These are phyloP conservation scores for Trichacis sp. DNA, from an alignment of 2,888 invertebrate genomes.

Conservation along the genomic window DNA sequence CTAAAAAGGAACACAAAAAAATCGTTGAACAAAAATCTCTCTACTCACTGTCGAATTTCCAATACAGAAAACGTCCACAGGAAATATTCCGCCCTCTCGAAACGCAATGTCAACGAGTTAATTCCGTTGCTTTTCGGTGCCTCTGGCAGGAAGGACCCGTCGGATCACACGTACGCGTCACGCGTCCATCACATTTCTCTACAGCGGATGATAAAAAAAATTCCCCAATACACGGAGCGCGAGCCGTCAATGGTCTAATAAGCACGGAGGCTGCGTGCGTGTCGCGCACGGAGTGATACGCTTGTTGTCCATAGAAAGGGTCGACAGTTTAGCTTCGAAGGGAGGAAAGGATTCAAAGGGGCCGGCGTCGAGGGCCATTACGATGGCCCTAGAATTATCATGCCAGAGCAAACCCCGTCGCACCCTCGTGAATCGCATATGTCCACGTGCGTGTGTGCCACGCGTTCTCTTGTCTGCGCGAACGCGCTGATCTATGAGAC, in stretches of 20 bases:
- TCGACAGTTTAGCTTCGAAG: slow-evolving; percentile 34
- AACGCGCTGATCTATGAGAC: slow-evolving; percentile 4
- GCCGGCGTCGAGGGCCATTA: slow-evolving; percentile 38
- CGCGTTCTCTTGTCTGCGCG: neutral
- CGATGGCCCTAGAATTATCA: slow-evolving; percentile 42
- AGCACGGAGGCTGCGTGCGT: slow-evolving; percentile 30
- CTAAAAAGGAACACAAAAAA: too few species aligned
- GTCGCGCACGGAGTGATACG: slow-evolving; percentile 32
- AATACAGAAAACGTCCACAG: neutral
- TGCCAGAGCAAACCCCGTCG: slow-evolving; percentile 30
- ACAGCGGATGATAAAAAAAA: slow-evolving; percentile 16
- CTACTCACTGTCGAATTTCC: too few species aligned
- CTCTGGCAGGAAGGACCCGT: neutral
- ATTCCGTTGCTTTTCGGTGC: neutral
- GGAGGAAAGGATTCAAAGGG: slow-evolving; percentile 40
- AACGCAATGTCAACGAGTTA: neutral
- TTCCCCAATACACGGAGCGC: slow-evolving; percentile 10
- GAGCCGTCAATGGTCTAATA: slow-evolving; percentile 33
- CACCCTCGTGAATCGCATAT: slow-evolving; percentile 25
- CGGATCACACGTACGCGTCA: neutral
- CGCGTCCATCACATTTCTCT: neutral
- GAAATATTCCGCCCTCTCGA: neutral
- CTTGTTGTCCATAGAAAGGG: slow-evolving; percentile 19
- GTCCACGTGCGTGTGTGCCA: too few species aligned
- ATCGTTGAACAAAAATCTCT: too few species aligned